A percentile compares a stretch with the other conserved stretches of the same genome.
phyloP scores from a whole-genome alignment of 2,797 vertebrate species.

The Smutsia gigantea region DNA sequence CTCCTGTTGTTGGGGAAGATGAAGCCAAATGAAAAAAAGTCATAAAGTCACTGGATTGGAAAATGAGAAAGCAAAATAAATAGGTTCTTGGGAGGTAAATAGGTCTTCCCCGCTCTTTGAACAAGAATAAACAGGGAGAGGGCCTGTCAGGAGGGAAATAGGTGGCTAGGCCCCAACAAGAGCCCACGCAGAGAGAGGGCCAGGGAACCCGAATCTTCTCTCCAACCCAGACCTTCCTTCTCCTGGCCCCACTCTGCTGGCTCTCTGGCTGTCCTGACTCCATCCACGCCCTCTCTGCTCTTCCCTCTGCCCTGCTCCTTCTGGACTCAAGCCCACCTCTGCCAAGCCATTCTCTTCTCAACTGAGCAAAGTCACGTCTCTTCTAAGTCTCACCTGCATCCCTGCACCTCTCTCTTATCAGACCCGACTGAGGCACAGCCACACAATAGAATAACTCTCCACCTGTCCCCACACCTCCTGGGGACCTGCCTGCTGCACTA shows the following conservation, averaged over 20 bases:
- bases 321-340: background rate
- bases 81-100: conserved; percentile 80
- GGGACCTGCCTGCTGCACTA: background rate
- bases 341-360: background rate
- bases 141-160: conserved; percentile 60
- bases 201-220: background rate
- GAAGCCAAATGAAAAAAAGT: conserved; percentile 71
- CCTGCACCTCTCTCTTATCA: background rate
- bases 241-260: background rate
- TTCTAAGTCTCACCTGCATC: background rate
- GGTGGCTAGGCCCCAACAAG: background rate
- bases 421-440: background rate
- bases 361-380: background rate
- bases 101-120: conserved; percentile 80
- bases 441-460: background rate
- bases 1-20: conserved; percentile 66
- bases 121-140: conserved; percentile 83
- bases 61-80: conserved; percentile 85
- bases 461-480: background rate
- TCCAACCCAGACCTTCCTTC: background rate
- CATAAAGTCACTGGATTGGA: conserved; percentile 83
- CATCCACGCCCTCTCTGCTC: background rate
- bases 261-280: background rate
- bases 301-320: background rate
- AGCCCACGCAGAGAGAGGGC: background rate